Percentiles rank a stretch among this genome's conserved stretches.
These are phyloP conservation scores for Tigriopus californicus DNA, from an alignment of 2,888 invertebrate species.

Conservation along the genomic window DNA sequence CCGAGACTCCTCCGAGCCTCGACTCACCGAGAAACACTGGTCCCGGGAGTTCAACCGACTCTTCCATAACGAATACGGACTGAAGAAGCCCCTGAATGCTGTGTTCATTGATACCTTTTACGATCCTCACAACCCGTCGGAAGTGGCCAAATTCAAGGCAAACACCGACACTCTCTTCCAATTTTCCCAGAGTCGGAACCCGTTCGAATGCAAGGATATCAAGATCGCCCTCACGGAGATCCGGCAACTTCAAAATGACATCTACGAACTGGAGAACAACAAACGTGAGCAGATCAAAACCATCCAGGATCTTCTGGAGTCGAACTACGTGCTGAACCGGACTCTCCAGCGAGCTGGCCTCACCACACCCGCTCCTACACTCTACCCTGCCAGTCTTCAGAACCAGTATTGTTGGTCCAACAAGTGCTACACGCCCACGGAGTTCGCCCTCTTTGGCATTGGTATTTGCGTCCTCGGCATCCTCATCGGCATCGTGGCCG, in stretches of 20 bases:
- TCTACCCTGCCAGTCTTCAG: slow-evolving; percentile 8
- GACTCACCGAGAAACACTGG: slow-evolving; percentile 11
- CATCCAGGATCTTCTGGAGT: background rate
- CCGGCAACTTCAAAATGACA: slow-evolving; percentile 5
- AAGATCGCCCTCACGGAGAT: slow-evolving; percentile 14
- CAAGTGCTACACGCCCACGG: slow-evolving; percentile 15
- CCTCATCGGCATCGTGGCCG: slow-evolving; percentile 11
- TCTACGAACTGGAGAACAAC: background rate
- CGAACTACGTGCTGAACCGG: background rate
- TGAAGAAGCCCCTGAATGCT: background rate
- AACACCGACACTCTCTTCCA: slow-evolving; percentile 4
- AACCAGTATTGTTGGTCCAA: slow-evolving; percentile 4
- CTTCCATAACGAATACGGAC: background rate
- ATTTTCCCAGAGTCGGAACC: background rate
- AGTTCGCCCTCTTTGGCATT: slow-evolving; percentile 15
- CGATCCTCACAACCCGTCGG: slow-evolving; percentile 2
- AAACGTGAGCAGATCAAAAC: slow-evolving; percentile 1
- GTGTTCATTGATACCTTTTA: slow-evolving; percentile 15
- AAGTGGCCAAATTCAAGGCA: background rate
- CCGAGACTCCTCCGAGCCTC: background rate
- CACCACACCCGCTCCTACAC: background rate
- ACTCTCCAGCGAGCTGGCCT: background rate
- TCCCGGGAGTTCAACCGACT: slow-evolving; percentile 1
- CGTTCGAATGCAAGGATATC: slow-evolving; percentile 15
- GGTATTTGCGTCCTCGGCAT: slow-evolving; percentile 9